A percentile compares a stretch with the other conserved stretches of the same genome.
These are phyloP conservation scores for Chloroclystis v-ata DNA, from an alignment of 2,888 invertebrate genomes.

Conservation along the genomic window DNA sequence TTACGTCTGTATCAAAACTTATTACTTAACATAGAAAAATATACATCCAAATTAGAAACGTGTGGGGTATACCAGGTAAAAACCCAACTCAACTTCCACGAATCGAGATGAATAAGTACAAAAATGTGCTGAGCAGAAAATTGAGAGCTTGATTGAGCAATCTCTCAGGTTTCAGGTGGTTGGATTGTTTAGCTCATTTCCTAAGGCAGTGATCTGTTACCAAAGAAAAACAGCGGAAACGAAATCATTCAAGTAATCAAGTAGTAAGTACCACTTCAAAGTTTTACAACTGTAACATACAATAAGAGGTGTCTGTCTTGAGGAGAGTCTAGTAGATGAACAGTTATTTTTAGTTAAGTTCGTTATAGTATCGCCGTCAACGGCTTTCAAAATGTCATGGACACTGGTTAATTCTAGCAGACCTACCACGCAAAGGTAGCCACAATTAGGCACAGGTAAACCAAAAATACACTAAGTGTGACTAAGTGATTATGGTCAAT, in stretches of 20 bases:
- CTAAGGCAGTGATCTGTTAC: neutral
- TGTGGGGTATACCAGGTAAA: slow-evolving; percentile 32
- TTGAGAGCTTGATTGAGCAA: slow-evolving; percentile 12
- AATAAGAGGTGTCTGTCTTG: too few relatives aligned
- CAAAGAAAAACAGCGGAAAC: neutral
- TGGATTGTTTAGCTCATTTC: neutral
- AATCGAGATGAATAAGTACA: slow-evolving; percentile 24
- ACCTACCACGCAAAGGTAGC: neutral
- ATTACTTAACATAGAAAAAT: too few relatives aligned
- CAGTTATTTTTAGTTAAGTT: too few relatives aligned
- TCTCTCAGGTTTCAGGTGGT: neutral
- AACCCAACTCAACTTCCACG: slow-evolving; percentile 27
- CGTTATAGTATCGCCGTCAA: too few relatives aligned
- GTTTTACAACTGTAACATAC: too few relatives aligned
- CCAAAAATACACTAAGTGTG: neutral
- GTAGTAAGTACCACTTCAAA: too few relatives aligned
- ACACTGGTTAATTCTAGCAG: neutral
- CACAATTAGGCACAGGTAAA: slow-evolving; percentile 1
- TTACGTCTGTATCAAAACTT: too few relatives aligned
- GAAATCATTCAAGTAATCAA: neutral
- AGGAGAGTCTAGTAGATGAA: too few relatives aligned
- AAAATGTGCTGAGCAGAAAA: slow-evolving; percentile 10
- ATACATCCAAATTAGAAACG: neutral
- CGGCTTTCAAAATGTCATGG: slow-evolving; percentile 16
- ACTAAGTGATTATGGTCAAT: slow-evolving; percentile 8